These are phyloP conservation scores for Suncus etruscus DNA, from an alignment of 2,113 vertebrate genomes.

Conservation along the genomic window DNA sequence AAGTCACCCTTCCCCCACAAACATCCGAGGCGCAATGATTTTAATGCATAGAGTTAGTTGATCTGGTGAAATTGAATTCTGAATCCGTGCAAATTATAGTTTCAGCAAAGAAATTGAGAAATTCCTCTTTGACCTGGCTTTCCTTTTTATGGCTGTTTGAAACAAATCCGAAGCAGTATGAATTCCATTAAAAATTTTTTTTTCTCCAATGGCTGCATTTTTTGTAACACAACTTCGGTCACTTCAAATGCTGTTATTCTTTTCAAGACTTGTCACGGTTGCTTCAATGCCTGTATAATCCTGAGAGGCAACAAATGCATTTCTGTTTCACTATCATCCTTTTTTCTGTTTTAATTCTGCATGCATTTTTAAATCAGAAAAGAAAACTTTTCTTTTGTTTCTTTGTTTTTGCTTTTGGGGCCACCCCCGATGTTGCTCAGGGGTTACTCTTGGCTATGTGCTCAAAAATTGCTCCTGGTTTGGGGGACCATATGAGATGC, in stretches of 20 bases:
- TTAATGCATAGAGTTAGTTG: neutral
- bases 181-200: neutral
- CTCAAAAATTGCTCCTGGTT: no score
- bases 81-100: neutral
- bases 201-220: neutral
- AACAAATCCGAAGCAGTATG: neutral
- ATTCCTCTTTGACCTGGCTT: neutral
- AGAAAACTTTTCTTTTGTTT: neutral
- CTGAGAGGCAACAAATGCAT: neutral
- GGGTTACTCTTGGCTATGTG: no score
- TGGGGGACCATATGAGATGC: no score
- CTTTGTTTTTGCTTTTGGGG: no score
- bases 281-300: neutral
- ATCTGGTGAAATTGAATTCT: neutral
- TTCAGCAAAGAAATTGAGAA: slow-evolving; percentile 20
- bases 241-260: neutral
- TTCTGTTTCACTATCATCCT: neutral
- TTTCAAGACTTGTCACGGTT: neutral
- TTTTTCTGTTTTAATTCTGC: neutral
- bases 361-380: neutral
- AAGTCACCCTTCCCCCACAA: neutral
- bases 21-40: neutral
- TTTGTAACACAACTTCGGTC: neutral
- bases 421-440: no score
- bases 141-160: neutral